Evolutionary conservation across 2,797 vertebrate species (phyloP), one percentile per base, ranked within the genome.

Genomic region (Artibeus lituratus): DNA sequence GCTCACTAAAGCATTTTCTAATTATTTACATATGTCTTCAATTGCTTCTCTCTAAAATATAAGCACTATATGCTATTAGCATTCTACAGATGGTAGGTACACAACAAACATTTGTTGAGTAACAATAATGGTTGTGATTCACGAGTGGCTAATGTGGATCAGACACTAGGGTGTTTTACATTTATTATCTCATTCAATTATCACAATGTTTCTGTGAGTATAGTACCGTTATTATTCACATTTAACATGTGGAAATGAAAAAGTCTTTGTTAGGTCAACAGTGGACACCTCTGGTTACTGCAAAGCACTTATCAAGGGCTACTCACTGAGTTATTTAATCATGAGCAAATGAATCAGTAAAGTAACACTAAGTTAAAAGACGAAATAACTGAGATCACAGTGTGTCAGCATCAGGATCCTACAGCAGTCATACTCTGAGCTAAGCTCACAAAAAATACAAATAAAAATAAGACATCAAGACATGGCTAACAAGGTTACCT

Each of bases 401-500:
- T 82, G n/a, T 53, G 72, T 9, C n/a, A 84, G 24, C 18, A 70
- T 44, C 32, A 84, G 57, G 55, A 82, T 65, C 2, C 6, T 77
- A 67, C 5, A 32, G 35, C 16, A 97, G 26, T 5, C 39, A 59
- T 1, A 76, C 11, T n/a, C 18, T 65, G 22, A 95, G 51, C 22
- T 47, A 67, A 82, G n/a, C 81, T 85, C 55, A 93, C 8, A 12
- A 44, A 59, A 37, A 42, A 57, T 14, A 62, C 35, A 73, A 49
- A 85, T 2, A 80, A 51, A 32, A 76, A 51, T 91, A 94, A 55
- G 32, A 78, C 15, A 89, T n/a, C 19, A 84, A 89, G 55, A 95
- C 70, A 90, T 3, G 77, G 39, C 15, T 85, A 77, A 92, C 2
- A 92, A 19, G 87, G 82, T 89, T 94, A 99, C 99, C 99, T 99